These are phyloP conservation scores for Oedothorax gibbosus DNA, from an alignment of 1,140 invertebrate genomes.

Conservation along the genomic window DNA sequence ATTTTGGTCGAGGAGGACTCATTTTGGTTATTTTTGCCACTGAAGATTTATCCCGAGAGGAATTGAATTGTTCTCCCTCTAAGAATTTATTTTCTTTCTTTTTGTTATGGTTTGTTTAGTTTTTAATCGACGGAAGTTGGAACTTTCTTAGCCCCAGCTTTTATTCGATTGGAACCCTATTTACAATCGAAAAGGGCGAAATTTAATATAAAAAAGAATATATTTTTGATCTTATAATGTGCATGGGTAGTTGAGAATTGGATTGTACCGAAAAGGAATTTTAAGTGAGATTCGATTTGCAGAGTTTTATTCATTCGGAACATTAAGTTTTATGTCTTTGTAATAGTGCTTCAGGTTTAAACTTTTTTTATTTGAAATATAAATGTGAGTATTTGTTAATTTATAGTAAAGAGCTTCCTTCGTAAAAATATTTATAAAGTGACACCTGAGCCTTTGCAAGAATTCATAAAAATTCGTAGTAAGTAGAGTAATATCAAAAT, in stretches of 20 bases:
- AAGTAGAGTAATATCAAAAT: too few species aligned
- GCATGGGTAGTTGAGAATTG: constrained; percentile 1
- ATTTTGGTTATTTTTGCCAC: constrained; percentile 7
- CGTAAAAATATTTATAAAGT: too few species aligned
- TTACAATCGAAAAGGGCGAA: too few species aligned
- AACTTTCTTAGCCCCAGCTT: not conserved
- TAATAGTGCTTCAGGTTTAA: too few species aligned
- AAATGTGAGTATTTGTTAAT: too few species aligned
- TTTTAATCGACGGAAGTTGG: not conserved
- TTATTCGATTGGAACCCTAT: not conserved
- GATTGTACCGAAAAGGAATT: not conserved
- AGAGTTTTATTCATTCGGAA: too few species aligned
- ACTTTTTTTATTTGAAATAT: too few species aligned
- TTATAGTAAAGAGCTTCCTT: too few species aligned
- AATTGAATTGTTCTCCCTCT: not conserved
- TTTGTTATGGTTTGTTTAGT: not conserved
- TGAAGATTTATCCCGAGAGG: constrained; percentile 10
- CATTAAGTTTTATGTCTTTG: too few species aligned
- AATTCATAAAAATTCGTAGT: too few species aligned
- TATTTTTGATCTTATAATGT: not conserved
- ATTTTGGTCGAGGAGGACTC: not conserved
- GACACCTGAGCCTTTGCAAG: too few species aligned
- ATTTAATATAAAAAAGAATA: not conserved
- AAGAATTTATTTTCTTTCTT: not conserved
- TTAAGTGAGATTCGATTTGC: too few species aligned